Base-by-base conservation (phyloP, 2,888 invertebrate species). In the Euclidia mi region DNA sequence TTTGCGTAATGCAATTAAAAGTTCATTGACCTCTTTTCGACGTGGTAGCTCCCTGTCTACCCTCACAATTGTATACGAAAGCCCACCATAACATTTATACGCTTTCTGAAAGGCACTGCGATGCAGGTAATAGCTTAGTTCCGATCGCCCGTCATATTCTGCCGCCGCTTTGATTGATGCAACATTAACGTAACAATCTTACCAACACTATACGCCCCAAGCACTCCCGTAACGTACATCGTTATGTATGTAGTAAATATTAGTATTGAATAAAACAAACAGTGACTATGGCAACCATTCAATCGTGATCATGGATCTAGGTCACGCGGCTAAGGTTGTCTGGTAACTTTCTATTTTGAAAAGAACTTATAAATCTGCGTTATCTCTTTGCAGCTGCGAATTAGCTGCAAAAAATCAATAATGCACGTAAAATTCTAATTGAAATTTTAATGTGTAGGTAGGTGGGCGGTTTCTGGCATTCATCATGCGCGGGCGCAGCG, bases 401-500 rank as follows among this genome's bases (percentile, higher is more conserved):
- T 50, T 50, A 34, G 20, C 14, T 42, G 43, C 42, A 28, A 56
- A 59, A 56, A 53, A 43, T 10, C 12, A 29, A 40, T 35, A 42
- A 38, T 49, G 44, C 28, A 47, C 43, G 51, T 37, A 25, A 7
- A 20, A 25, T 60, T 66, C 49, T 35, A 51, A 57, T 61, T 14
- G 44, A 53, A 68, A 62, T 43, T 60, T 25, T 55, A 57, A 50
- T 56, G 42, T 57, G 48, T 49, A 46, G 57, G 92, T 92, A 92
- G 57, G 92, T 92, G 92, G 92, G 92, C 92, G 93, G 86, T 86
- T 81, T 84, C 89, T 90, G 88, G 86, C 85, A 79, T 85, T 72
- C 79, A 85, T 87, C 85, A 88, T 85, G 79, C 85, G 71, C 55
- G 17, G 37, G 37, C 42, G 37, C 47, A 51, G 41, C 66, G 65